Conservation (phyloP, 1,140 invertebrate genomes). For the Pseudomyrmex sp. region DNA sequence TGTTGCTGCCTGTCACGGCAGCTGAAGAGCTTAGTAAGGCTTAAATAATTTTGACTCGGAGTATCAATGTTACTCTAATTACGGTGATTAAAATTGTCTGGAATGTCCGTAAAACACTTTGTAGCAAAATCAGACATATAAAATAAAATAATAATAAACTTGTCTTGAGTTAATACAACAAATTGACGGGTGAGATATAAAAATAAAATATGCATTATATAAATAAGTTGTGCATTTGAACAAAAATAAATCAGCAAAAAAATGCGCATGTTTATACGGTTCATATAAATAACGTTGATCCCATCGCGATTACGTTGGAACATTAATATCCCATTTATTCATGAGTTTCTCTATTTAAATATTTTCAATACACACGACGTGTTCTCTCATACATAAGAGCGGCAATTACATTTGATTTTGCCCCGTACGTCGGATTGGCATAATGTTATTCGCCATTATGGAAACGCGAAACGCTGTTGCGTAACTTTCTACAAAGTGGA, state of each 20-base stretch:
- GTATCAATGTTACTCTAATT: neutral
- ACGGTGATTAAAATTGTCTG: neutral
- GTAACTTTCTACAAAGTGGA: slow-evolving; percentile 53
- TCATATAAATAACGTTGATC: neutral
- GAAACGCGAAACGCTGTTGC: slow-evolving; percentile 51
- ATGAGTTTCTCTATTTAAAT: slow-evolving; percentile 15
- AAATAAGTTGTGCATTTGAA: too few species aligned
- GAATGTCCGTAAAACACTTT: neutral
- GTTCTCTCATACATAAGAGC: slow-evolving; percentile 10
- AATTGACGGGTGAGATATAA: too few species aligned
- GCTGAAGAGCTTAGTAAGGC: neutral
- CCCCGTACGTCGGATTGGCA: slow-evolving; percentile 13
- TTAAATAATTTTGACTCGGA: neutral
- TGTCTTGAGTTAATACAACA: too few species aligned
- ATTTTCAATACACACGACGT: neutral
- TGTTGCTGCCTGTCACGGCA: neutral
- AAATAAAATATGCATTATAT: too few species aligned
- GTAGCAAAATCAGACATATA: neutral
- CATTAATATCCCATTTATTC: slow-evolving; percentile 41
- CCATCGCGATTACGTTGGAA: slow-evolving; percentile 1
- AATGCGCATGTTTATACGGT: neutral
- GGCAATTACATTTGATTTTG: slow-evolving; percentile 53
- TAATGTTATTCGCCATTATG: slow-evolving; percentile 54
- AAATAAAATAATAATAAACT: neutral
- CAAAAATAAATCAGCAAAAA: neutral